phyloP scores from a whole-genome alignment of 2,888 invertebrate genomes.

The Heteromurus nitidus region DNA sequence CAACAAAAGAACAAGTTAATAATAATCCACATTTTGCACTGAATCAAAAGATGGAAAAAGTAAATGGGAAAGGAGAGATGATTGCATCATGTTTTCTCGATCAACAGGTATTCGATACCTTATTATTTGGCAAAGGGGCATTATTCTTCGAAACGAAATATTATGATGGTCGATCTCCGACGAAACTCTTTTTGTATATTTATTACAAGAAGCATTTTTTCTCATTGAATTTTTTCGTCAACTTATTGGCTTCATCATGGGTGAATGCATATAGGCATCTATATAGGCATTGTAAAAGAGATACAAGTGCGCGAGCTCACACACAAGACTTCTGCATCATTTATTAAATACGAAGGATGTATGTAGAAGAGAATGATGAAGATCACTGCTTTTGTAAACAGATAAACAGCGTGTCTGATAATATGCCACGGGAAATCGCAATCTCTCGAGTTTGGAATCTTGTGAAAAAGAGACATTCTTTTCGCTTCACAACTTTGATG shows the following conservation, averaged over 20 bases:
- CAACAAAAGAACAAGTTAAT: slow-evolving; percentile 1
- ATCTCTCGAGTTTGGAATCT: not conserved
- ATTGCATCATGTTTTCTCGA: slow-evolving; percentile 23
- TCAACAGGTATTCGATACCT: slow-evolving; percentile 8
- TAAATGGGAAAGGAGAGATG: not conserved
- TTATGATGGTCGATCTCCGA: too few species aligned
- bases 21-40: slow-evolving; percentile 25
- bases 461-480: not conserved
- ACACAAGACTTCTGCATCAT: too few species aligned
- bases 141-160: too few species aligned
- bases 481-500: not conserved
- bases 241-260: not conserved
- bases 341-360: too few species aligned
- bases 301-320: too few species aligned
- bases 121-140: not conserved
- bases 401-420: slow-evolving; percentile 11
- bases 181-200: too few species aligned
- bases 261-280: slow-evolving; percentile 13
- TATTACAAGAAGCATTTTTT: too few species aligned
- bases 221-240: too few species aligned
- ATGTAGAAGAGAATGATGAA: not conserved
- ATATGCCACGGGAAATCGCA: not conserved
- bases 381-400: slow-evolving; percentile 12
- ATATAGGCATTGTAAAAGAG: not conserved
- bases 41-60: not conserved